These are phyloP conservation scores for Tenualosa thibaudeaui DNA, from an alignment of 2,797 vertebrate species.

Conservation along the genomic window DNA sequence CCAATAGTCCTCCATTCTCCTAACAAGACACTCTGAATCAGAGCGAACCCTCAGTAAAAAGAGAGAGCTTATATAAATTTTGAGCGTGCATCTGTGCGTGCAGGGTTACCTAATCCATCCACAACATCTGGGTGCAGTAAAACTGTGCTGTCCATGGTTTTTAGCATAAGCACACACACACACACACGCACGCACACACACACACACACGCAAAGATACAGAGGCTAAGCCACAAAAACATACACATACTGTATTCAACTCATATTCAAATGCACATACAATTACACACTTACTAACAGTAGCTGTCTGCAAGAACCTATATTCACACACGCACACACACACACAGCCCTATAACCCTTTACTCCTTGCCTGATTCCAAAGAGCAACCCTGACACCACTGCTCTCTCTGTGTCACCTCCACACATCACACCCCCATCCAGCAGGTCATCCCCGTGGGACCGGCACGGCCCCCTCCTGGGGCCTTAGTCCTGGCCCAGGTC, in stretches of 20 bases:
- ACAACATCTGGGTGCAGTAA: slow-evolving; percentile 44
- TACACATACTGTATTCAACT: not conserved
- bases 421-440: not conserved
- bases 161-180: not conserved
- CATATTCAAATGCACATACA: not conserved
- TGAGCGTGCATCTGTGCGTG: slow-evolving; percentile 28
- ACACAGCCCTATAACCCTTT: not conserved
- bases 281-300: not conserved
- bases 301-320: too few species aligned
- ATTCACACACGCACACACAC: not conserved
- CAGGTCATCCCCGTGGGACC: slow-evolving; percentile 15
- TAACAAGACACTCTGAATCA: slow-evolving; percentile 45
- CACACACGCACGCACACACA: not conserved
- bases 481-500: slow-evolving; percentile 29
- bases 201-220: not conserved
- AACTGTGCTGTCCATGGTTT: slow-evolving; percentile 25
- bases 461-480: slow-evolving; percentile 1
- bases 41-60: slow-evolving; percentile 34
- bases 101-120: slow-evolving; percentile 37
- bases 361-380: not conserved
- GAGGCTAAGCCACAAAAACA: not conserved
- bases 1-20: slow-evolving; percentile 40
- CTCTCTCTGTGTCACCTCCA: not conserved
- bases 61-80: slow-evolving; percentile 35
- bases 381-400: not conserved